A percentile compares a stretch with the other conserved stretches of the same genome.
These are phyloP conservation scores for Ptychobarbus kaznakovi DNA, from an alignment of 2,797 vertebrate genomes.

Conservation along the genomic window DNA sequence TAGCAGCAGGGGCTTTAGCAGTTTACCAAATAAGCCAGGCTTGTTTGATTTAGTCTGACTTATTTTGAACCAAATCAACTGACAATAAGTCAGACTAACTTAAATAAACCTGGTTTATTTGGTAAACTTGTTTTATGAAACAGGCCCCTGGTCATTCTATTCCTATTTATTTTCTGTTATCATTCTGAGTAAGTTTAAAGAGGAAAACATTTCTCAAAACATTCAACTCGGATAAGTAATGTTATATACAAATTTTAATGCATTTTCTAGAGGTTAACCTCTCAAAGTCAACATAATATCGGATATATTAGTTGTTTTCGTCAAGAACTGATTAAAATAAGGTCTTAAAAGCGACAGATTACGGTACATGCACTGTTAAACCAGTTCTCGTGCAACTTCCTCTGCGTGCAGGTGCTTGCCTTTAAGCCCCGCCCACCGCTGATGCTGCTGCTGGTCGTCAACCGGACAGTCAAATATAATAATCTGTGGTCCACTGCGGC, in stretches of 20 bases:
- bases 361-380: background rate
- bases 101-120: no score
- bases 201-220: background rate
- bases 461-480: constrained; percentile 46
- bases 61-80: no score
- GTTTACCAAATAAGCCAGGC: no score
- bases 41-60: no score
- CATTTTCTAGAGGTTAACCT: background rate
- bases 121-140: no score
- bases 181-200: background rate
- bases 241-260: background rate
- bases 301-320: background rate
- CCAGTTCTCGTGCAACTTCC: constrained; percentile 39
- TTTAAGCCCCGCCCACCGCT: constrained; percentile 54
- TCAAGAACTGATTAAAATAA: background rate
- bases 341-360: background rate
- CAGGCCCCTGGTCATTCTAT: background rate
- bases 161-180: background rate
- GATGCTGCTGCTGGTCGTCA: constrained; percentile 53
- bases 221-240: background rate
- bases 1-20: background rate
- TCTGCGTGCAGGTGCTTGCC: constrained; percentile 57
- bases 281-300: background rate
- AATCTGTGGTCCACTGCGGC: constrained; percentile 33
- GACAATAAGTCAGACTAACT: no score